A percentile compares a stretch with the other conserved stretches of the same genome.
phyloP scores from a whole-genome alignment of 1,140 invertebrate species.

The Microplitis demolitor region DNA sequence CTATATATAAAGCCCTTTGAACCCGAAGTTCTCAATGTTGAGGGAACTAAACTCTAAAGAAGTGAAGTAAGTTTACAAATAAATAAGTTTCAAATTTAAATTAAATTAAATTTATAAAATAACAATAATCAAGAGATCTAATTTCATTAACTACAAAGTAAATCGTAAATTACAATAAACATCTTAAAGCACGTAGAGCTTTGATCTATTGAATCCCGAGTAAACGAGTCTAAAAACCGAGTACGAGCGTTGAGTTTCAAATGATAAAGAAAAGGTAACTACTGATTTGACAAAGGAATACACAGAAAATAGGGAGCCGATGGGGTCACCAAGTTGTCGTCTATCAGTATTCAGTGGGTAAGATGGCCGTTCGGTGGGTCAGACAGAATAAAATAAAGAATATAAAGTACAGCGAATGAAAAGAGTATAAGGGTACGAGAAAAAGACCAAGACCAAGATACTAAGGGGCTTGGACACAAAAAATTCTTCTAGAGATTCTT shows the following conservation, averaged over 20 bases:
- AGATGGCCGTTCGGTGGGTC: background rate
- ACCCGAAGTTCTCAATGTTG: too few species aligned
- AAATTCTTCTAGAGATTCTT: background rate
- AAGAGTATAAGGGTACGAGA: too few species aligned
- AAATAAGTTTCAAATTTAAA: too few species aligned
- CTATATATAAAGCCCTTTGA: too few species aligned
- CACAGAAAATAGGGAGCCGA: too few species aligned
- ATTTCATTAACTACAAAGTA: too few species aligned
- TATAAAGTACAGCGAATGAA: background rate
- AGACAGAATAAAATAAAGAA: background rate
- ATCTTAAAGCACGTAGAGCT: background rate
- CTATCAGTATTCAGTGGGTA: background rate
- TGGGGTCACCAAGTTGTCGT: background rate
- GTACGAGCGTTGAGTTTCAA: background rate
- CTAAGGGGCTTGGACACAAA: background rate
- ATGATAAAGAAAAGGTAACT: background rate
- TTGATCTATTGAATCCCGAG: background rate
- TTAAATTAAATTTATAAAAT: too few species aligned
- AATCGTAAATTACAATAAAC: too few species aligned
- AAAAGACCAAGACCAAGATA: too few species aligned
- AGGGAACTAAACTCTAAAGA: too few species aligned
- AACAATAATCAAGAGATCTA: too few species aligned
- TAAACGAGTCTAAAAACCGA: background rate
- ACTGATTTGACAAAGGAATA: conserved; percentile 2
- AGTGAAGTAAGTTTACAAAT: too few species aligned